Evolutionary conservation across 1,140 invertebrate species (phyloP), one percentile per base, ranked within the genome.

Genomic region (Cyclina sinensis): DNA sequence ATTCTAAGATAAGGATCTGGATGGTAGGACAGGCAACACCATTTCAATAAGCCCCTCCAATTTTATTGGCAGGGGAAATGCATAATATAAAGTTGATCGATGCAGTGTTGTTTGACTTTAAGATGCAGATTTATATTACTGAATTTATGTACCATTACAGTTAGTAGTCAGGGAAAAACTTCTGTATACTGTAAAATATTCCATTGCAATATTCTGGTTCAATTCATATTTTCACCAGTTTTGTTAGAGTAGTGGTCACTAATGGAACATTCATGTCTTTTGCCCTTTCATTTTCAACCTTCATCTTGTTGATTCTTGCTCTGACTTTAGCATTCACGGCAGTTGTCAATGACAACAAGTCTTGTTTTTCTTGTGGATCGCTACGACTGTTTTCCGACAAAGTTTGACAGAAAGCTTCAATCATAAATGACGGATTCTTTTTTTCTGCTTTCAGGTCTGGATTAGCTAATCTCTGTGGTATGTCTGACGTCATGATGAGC

Each of bases 231-330:
- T 35, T 70, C 14, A 70, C 65, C 3, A 70, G 14, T 35, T 35
- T 70, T 12, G 65, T 70, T 14, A 70, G 32, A 1, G 65, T 70
- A 7, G 65, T 9, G 35, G 65, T 37, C 9, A 39, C 35, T 14
- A 70, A 32, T 37, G 65, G 65, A 18, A 70, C 65, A 16, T 16
- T 35, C 65, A 70, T 70, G 37, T 70, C 65, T 70, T 70, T 39
- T 7, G 65, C 65, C 14, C 65, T 70, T 18, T 37, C 16, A 0
- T 27, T 14, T 4, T 35, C 9, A 37, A 37, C 37, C 14, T 18
- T 2, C 16, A 70, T 5, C 18, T 70, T 32, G 1, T 37, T 32
- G 37, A 70, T 70, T 32, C 65, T 35, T 70, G 3, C 21, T 14
- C 11, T 21, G 1, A 70, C 65, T 37, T 70, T 70, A 16, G 4